These are phyloP conservation scores for Gymnocephalus cernua DNA, from an alignment of 2,113 vertebrate species.

Conservation along the genomic window DNA sequence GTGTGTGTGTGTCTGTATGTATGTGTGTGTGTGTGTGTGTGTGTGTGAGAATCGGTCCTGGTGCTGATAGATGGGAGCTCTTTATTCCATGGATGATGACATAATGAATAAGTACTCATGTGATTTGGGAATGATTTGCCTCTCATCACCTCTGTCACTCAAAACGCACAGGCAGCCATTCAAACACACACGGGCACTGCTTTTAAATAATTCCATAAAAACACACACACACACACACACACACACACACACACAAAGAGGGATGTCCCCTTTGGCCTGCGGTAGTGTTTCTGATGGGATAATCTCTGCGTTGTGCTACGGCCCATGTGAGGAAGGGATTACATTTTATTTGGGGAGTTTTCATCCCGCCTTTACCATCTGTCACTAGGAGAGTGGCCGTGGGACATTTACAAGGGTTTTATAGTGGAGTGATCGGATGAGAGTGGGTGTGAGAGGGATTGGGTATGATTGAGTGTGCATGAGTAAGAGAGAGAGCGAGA, in stretches of 20 bases:
- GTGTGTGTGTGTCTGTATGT: not conserved
- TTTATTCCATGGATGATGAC: conserved; percentile 14
- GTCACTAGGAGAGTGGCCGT: conserved; percentile 51
- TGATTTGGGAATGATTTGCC: conserved; percentile 11
- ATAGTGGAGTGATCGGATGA: conserved; percentile 22
- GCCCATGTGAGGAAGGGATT: conserved; percentile 81
- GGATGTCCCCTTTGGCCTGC: conserved; percentile 23
- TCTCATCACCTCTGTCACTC: conserved; percentile 1
- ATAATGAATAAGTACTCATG: conserved; percentile 14
- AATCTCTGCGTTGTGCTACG: conserved; percentile 63
- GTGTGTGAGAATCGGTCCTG: not conserved
- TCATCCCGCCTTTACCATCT: conserved; percentile 78
- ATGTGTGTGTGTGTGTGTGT: no score
- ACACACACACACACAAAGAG: conserved; percentile 6
- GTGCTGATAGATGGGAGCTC: not conserved
- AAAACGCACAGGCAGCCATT: not conserved
- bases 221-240: not conserved
- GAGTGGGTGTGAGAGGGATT: conserved; percentile 21
- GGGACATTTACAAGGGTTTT: conserved; percentile 59
- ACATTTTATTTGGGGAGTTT: conserved; percentile 80
- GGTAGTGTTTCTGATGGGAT: conserved; percentile 64
- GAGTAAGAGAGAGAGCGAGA: not conserved
- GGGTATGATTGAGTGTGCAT: conserved; percentile 1
- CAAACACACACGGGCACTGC: not conserved
- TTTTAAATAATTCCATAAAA: conserved; percentile 19